phyloP scores from a whole-genome alignment of 2,797 vertebrate genomes.

The Acrossocheilus fasciatus region DNA sequence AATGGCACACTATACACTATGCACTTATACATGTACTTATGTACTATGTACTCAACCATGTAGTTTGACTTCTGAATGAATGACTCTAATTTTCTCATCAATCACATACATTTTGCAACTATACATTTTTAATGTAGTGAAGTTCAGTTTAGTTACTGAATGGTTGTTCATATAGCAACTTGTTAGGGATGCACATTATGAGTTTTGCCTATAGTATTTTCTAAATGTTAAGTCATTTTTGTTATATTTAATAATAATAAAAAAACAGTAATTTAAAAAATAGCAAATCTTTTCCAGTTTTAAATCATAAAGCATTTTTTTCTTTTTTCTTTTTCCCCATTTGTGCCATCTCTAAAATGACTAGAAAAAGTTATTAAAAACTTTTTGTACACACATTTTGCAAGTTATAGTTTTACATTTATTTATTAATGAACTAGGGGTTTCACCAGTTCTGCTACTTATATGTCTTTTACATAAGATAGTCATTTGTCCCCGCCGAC shows the following conservation, averaged over 20 bases:
- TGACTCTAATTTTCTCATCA: background rate
- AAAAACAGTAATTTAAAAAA: background rate
- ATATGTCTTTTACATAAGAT: background rate
- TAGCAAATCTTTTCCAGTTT: background rate
- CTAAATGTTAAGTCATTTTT: background rate
- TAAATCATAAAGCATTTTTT: background rate
- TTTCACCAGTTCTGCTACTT: background rate
- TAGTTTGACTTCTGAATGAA: background rate
- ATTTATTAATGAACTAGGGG: background rate
- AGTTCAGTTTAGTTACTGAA: background rate
- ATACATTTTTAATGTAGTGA: background rate
- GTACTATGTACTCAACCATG: too few relatives aligned
- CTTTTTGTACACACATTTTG: background rate
- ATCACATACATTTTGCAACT: background rate
- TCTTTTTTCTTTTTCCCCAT: background rate
- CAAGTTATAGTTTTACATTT: background rate
- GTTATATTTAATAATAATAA: background rate
- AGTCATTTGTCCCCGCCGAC: background rate
- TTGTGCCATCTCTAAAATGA: background rate
- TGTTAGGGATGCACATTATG: background rate
- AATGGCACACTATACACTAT: too few relatives aligned
- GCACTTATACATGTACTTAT: too few relatives aligned
- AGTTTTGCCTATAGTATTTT: background rate
- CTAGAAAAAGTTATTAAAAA: background rate
- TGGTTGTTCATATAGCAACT: background rate